Base-by-base conservation (phyloP, 2,113 vertebrate species). In the Bos indicus region DNA sequence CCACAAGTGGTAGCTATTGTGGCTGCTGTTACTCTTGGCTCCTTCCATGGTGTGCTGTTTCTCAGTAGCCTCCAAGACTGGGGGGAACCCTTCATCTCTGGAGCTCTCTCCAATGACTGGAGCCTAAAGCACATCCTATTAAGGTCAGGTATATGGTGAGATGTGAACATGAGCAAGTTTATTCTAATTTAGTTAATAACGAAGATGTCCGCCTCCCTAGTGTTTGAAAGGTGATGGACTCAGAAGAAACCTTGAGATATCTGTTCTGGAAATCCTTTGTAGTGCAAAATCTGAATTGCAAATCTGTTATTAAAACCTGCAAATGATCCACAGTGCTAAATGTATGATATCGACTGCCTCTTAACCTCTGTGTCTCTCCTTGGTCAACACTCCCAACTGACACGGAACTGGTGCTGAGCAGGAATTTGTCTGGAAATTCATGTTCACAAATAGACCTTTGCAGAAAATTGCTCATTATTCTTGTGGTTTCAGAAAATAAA, bases 161-260 rank as follows among this genome's bases (percentile, higher is more conserved):
- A 25, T 64, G 12, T 48, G 51, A 43, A 21, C 21, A 13, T 2
- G 2, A 74, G 28, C 54, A 52, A 77, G 30, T 36, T n/a, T 19
- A 19, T 67, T 14, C 48, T n/a, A 57, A n/a, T 10, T 11, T 21
- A 9, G 26, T 67, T 67, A 85, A 52, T 62, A 77, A 33, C 40
- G 54, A 95, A 40, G 3, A 33, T 15, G 2, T 36, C 51, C 4
- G 0, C 6, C 6, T 60, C 25, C 23, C 86, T 54, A 62, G 85
- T 89, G 83, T 95, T 86, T 85, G 85, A 62, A 95, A 92, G 28
- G 56, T 43, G n/a, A 62, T 14, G 48, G 88, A 28, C n/a, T 95
- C 86, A 87, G 67, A 83, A 97, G 94, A 89, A 95, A 67, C 46
- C 46, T 57, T 95, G 57, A 43, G 56, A 25, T 95, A 77, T 43